Evolutionary conservation across 2,797 vertebrate genomes (phyloP), one percentile per base, ranked within the genome.

Genomic region (Intellagama lesueurii): DNA sequence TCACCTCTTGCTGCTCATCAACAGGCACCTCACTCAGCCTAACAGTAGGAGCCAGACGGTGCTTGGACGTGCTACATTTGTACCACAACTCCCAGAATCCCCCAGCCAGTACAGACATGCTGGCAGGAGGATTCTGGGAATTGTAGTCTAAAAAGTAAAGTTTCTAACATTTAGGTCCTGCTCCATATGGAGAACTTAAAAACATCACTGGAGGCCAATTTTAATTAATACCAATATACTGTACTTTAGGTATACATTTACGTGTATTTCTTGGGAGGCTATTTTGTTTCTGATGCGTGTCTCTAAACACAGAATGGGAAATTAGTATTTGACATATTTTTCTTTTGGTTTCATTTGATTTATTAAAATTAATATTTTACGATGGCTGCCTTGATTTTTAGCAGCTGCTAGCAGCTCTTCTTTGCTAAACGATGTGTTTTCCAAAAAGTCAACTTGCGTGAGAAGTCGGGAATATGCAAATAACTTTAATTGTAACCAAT

Each of bases 401-500:
- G 6, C 56, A 78, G 26, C 26, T 32, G 66, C 28, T 17, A 40
- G 19, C 28, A 22, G n/a, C 5, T 69, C 78, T 78, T 88, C 5
- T 35, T 84, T 84, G 32, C 66, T 78, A 56, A 83, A 40, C 14
- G 70, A 11, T 17, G 40, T 3, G 30, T 81, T 81, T 69, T 76
- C 70, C 8, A 24, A 72, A 64, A 60, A 4, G 47, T 0, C 24
- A 32, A 47, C 5, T 26, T 76, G 68, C 73, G 49, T 5, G 44
- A 68, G 35, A 68, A 69, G 44, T 26, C 66, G 72, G 30, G 77
- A 60, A 78, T 52, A 30, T 88, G 81, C n/a, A 84, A 56, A 88
- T 84, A 70, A 56, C 49, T 84, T 84, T 84, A 30, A 88, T 56
- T 88, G n/a, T 52, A 88, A 84, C 83, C 35, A 66, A 26, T 16